Percentiles rank a stretch among this genome's conserved stretches.
Evolutionary conservation across 2,113 vertebrate genomes (phyloP).

Genomic region (Proteles cristata): DNA sequence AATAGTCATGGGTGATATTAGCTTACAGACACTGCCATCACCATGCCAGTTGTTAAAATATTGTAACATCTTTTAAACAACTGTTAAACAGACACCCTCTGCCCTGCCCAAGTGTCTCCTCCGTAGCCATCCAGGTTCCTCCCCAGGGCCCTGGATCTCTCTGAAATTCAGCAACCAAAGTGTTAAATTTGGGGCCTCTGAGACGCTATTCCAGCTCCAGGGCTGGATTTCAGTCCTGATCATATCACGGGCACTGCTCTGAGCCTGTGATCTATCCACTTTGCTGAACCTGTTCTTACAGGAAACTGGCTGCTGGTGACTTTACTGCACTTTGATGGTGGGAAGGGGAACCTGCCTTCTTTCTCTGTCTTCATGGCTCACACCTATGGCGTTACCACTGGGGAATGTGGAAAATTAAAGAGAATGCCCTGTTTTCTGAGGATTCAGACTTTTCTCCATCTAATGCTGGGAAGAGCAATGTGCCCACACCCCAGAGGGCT

Average conservation of each 20-base stretch:
- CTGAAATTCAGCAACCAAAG: background rate
- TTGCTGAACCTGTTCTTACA: background rate
- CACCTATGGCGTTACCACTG: background rate
- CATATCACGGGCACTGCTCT: background rate
- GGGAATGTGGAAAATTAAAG: background rate
- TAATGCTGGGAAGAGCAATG: fast-evolving
- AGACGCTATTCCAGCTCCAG: background rate
- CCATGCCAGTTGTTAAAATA: background rate
- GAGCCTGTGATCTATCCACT: background rate
- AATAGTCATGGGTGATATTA: background rate
- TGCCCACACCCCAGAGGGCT: fast-evolving
- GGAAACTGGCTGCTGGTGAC: background rate
- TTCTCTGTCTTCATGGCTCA: background rate
- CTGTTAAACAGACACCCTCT: background rate
- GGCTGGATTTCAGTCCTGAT: background rate
- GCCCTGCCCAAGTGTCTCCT: fast-evolving
- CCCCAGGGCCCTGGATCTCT: background rate
- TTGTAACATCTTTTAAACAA: background rate
- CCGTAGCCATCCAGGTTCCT: background rate
- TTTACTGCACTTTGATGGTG: background rate
- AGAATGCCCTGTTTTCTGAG: background rate
- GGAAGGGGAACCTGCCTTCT: background rate
- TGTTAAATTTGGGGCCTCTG: background rate
- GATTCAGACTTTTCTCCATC: background rate
- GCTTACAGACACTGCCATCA: background rate